phyloP scores from a whole-genome alignment of 2,888 invertebrate genomes.

The Lycia hirtaria region DNA sequence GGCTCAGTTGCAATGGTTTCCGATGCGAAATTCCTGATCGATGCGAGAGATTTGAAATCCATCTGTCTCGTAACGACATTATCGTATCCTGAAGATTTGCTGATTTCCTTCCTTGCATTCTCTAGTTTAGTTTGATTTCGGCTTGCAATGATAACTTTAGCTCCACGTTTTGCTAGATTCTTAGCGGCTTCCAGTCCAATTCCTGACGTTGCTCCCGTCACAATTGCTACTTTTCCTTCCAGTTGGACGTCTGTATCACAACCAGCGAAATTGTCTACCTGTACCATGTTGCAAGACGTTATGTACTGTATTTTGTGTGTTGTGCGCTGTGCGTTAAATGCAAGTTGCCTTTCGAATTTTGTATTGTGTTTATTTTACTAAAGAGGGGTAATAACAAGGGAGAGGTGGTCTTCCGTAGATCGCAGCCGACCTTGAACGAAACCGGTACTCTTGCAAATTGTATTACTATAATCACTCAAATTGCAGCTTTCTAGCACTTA shows the following conservation, averaged over 20 bases:
- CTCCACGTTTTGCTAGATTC: slow-evolving; percentile 78
- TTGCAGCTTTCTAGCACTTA: too few relatives aligned
- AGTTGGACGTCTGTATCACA: slow-evolving; percentile 59
- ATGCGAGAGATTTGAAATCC: slow-evolving; percentile 80
- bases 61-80: slow-evolving; percentile 65
- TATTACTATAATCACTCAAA: too few relatives aligned
- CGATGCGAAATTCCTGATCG: slow-evolving; percentile 85
- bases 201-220: slow-evolving; percentile 71
- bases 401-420: too few relatives aligned
- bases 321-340: too few relatives aligned
- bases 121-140: slow-evolving; percentile 65
- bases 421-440: too few relatives aligned
- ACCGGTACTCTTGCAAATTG: too few relatives aligned
- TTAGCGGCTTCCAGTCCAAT: slow-evolving; percentile 69
- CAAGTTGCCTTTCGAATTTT: too few relatives aligned
- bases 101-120: slow-evolving; percentile 53
- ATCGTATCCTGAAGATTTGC: slow-evolving; percentile 50
- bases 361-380: too few relatives aligned
- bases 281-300: background rate
- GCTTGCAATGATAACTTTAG: slow-evolving; percentile 84
- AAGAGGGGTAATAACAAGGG: too few relatives aligned
- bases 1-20: slow-evolving; percentile 78
- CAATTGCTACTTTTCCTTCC: slow-evolving; percentile 69
- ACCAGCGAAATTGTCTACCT: slow-evolving; percentile 56
- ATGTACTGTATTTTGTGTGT: too few relatives aligned